A percentile compares a stretch with the other conserved stretches of the same genome.
Conservation (phyloP, 64 coral and sea anemone genomes). For the Stichodactyla helianthus region DNA sequence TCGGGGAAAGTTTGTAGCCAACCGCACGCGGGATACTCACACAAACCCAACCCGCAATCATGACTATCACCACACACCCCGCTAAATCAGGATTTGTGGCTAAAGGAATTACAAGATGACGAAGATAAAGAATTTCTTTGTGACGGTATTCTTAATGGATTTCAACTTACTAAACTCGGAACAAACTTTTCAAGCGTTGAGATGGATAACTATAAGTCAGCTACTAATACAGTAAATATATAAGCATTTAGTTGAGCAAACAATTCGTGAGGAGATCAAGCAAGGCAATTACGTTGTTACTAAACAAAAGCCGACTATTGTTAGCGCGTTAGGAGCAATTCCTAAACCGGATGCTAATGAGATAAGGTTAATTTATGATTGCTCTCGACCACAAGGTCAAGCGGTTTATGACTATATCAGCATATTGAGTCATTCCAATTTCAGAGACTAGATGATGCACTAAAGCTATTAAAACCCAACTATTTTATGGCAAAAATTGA, state of each 20-base stretch:
- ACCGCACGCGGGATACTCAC: not conserved
- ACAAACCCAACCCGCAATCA: no score
- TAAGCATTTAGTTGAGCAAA: slow-evolving; percentile 7
- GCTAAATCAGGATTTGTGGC: not conserved
- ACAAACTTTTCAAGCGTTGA: not conserved
- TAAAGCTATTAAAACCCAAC: not conserved
- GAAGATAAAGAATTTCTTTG: not conserved
- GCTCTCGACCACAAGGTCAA: not conserved
- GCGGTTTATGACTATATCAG: not conserved
- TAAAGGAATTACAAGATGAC: not conserved
- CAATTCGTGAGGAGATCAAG: not conserved
- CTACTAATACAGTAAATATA: not conserved
- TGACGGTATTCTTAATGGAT: slow-evolving; percentile 15
- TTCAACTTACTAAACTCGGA: not conserved
- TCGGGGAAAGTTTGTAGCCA: slow-evolving; percentile 6
- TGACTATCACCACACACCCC: not conserved
- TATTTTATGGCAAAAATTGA: slow-evolving; percentile 52
- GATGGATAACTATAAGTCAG: slow-evolving; percentile 33
- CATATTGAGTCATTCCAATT: not conserved
- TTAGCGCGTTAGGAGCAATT: slow-evolving; percentile 33
- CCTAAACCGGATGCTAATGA: slow-evolving; percentile 24
- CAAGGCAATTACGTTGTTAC: slow-evolving; percentile 26
- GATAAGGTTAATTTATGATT: slow-evolving; percentile 3
- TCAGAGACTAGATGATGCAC: not conserved
- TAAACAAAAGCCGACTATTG: slow-evolving; percentile 1